Evolutionary conservation across 2,888 invertebrate species (phyloP), one percentile per base, ranked within the genome.

Genomic region (Serripes groenlandicus): DNA sequence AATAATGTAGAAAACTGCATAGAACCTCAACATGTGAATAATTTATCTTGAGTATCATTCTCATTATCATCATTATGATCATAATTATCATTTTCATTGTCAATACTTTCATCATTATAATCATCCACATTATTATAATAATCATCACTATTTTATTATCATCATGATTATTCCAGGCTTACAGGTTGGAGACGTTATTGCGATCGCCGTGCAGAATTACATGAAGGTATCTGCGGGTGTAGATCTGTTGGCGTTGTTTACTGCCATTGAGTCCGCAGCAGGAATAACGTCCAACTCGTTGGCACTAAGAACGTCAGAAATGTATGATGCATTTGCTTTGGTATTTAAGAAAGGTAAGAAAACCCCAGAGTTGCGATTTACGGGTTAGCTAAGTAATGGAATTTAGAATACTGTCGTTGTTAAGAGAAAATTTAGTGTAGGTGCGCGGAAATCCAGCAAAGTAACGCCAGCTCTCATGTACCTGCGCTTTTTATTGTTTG

Each of bases 291-390:
- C 32, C 7, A 60, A 52, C 9, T 21, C 60, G 15, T 58, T 77
- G 32, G 60, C 60, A 11, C 54, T 78, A 32, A 35, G 78, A 7
- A 35, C 15, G 0, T 30, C 73, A 3, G 54, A 72, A n/a, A 54
- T n/a, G 18, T 58, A 54, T 23, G 78, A 78, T 37, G 64, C 78
- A 7, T 78, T 72, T 30, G 32, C 78, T 21, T 4, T 78, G 4
- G 72, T 78, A 9, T 78, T 72, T 37, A 32, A 56, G n/a, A 66
- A 72, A 66, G 68, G 72, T 68, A 37, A n/a, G 42, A 26, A 9
- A 28, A 23, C 28, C 35, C n/a, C 3, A 37, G 7, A 66, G n/a
- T n/a, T n/a, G n/a, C n/a, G n/a, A n/a, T n/a, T n/a, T n/a, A n/a
- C n/a, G n/a, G n/a, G n/a, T n/a, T n/a, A n/a, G n/a, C n/a, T n/a